A percentile compares a stretch with the other conserved stretches of the same genome.
Evolutionary conservation across 2,888 invertebrate genomes (phyloP).

Genomic region (Drosophila stalkeri): DNA sequence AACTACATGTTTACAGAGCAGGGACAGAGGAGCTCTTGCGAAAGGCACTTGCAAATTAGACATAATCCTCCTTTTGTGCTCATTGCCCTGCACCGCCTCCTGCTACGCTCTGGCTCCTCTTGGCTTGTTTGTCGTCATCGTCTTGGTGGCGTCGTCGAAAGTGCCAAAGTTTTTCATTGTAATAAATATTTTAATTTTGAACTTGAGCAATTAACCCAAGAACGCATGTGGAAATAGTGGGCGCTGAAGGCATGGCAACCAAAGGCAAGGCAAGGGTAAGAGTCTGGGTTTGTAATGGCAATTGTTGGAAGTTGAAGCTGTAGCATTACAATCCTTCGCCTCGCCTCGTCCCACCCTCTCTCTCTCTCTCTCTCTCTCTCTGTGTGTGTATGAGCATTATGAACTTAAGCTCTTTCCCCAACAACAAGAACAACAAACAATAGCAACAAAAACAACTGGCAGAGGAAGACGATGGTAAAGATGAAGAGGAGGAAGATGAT

Average conservation of each 20-base stretch:
- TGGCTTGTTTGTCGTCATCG: constrained; percentile 61
- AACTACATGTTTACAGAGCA: constrained; percentile 13
- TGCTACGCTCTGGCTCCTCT: not conserved
- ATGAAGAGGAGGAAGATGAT: constrained; percentile 22
- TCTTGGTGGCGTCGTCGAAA: constrained; percentile 76
- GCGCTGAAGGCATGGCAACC: not conserved
- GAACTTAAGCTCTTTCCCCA: constrained; percentile 67
- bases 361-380: no score
- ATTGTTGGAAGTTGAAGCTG: constrained; percentile 19
- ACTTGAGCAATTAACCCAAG: constrained; percentile 79
- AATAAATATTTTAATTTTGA: constrained; percentile 80
- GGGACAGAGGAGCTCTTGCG: not conserved
- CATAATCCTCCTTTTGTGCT: constrained; percentile 44
- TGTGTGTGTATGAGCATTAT: constrained; percentile 61
- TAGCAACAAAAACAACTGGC: constrained; percentile 18
- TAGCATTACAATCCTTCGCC: constrained; percentile 16
- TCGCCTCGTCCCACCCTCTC: not conserved
- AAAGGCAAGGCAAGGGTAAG: not conserved
- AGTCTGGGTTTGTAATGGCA: constrained; percentile 13
- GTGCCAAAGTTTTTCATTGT: constrained; percentile 80
- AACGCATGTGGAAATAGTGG: constrained; percentile 70
- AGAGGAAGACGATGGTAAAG: constrained; percentile 17
- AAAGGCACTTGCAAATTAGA: constrained; percentile 43
- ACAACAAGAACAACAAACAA: constrained; percentile 6
- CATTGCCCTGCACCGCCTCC: not conserved